Base-by-base conservation (phyloP, 1,140 invertebrate genomes). In the Hyles vespertilio region DNA sequence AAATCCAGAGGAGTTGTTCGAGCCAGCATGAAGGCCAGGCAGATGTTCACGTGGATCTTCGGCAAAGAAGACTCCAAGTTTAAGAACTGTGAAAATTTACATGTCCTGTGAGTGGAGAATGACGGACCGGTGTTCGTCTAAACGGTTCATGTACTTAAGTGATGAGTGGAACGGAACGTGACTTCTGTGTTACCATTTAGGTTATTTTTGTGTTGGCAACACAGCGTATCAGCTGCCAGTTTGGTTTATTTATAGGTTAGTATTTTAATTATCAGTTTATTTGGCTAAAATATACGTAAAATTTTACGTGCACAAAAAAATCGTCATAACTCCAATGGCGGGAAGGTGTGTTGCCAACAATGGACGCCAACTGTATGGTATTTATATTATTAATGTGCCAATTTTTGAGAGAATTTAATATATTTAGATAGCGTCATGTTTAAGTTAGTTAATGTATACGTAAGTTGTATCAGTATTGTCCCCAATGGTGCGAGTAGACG, bases 11-110 rank as follows among this genome's bases (percentile, higher is more conserved):
- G 94, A 3, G 92, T 97, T 1, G 92, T 96, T 5, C 87, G 95
- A 65, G 95, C 95, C 1, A 96, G 94, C 75, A 95, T 96, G 94
- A 96, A 96, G 79, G 96, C 95, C 0, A 89, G 95, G 47, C 95
- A 96, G 83, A 95, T 96, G 94, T 91, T 97, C 58, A 96, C 95
- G 8, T 96, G 95, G 95, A 92, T 97, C 22, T 94, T 97, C 79
- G 95, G 95, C 47, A 96, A 96, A 74, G 95, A 96, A 79, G 95
- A 96, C 85, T 93, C 95, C 47, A 96, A 96, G 86, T 96, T 96
- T 86, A 96, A 96, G 86, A 95, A 96, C 85, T 97, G 95, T 90
- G 96, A 96, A 90, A 96, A 97, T 72, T 90, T 97, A 45, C 93
- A 96, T 75, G 94, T 96, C 67, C 91, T 96, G 69, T 95, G 93